These are phyloP conservation scores for cat (Felis catus) DNA, from an alignment of 2,113 vertebrate genomes.

Conservation along the genomic window F.catus_Fca126_mat1.0 CM031419.1:61723001-61723500, in stretches of 20 bases:
- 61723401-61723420: neutral
- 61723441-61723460: neutral
- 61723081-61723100: conserved; percentile 4
- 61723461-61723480: neutral
- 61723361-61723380: conserved; percentile 16
- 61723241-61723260: neutral
- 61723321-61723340: neutral
- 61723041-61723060: conserved; percentile 16
- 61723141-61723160: neutral
- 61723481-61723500: neutral
- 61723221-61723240: neutral
- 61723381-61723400: neutral
- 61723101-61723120: neutral
- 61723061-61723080: neutral
- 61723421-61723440: neutral
- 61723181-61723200: neutral
- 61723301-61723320: neutral
- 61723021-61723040: conserved; percentile 8
- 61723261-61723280: neutral
- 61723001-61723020: neutral
- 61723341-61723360: neutral
- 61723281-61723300: neutral
- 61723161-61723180: neutral
- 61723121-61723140: neutral
- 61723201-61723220: neutral